A percentile compares a stretch with the other conserved stretches of the same genome.
These are phyloP conservation scores for Pomacea canaliculata DNA, from an alignment of 2,888 invertebrate species.

Conservation along the genomic window DNA sequence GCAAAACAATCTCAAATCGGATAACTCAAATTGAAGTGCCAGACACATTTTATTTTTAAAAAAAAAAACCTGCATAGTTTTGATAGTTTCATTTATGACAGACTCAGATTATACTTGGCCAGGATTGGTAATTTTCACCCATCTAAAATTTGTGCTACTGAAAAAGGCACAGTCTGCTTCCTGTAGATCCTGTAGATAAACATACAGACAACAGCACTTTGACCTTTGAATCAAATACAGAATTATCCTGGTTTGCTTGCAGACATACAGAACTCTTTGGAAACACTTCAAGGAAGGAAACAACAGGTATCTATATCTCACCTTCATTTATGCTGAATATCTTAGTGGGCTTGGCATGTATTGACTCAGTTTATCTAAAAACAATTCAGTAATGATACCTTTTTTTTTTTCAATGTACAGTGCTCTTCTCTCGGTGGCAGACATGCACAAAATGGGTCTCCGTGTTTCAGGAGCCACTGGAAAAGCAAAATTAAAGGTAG, in stretches of 20 bases:
- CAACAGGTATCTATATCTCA: conserved; percentile 46
- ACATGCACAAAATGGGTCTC: conserved; percentile 61
- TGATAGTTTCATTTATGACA: too few relatives aligned
- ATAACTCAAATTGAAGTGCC: too few relatives aligned
- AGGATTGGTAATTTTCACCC: too few relatives aligned
- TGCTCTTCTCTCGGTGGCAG: conserved; percentile 43
- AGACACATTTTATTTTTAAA: too few relatives aligned
- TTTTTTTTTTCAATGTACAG: conserved; percentile 36
- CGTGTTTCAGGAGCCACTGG: conserved; percentile 60
- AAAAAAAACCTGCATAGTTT: too few relatives aligned
- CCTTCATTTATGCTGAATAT: conserved; percentile 6
- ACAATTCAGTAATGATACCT: background rate
- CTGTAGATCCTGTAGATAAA: too few relatives aligned
- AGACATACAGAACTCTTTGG: conserved; percentile 59
- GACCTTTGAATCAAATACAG: too few relatives aligned
- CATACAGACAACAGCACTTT: too few relatives aligned
- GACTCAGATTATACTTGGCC: too few relatives aligned
- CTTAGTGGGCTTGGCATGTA: background rate
- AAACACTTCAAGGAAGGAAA: conserved; percentile 56
- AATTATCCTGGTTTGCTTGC: background rate
- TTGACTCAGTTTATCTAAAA: background rate
- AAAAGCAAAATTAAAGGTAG: conserved; percentile 63
- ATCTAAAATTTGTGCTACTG: too few relatives aligned
- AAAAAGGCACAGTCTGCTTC: too few relatives aligned
- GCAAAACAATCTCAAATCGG: too few relatives aligned